Evolutionary conservation across 2,888 invertebrate species (phyloP).

Genomic region (Brachyptera risi): DNA sequence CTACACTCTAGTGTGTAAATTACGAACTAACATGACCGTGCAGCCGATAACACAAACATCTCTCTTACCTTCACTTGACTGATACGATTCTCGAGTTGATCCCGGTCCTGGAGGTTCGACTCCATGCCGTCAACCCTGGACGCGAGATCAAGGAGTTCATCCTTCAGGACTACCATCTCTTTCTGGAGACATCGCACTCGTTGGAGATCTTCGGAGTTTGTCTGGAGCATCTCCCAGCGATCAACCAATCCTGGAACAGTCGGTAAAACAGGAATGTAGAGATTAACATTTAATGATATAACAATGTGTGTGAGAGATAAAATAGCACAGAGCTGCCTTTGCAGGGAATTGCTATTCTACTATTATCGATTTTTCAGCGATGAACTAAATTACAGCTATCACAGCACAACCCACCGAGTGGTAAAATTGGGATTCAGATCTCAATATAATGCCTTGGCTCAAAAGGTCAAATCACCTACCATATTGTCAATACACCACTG

Average conservation of each 20-base stretch:
- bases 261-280: no score
- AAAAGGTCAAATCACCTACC: no score
- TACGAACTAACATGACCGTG: neutral
- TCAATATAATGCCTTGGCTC: no score
- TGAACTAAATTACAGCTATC: no score
- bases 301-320: no score
- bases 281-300: no score
- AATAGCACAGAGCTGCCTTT: no score
- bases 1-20: no score
- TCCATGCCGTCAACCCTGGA: slow-evolving; percentile 33
- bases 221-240: slow-evolving; percentile 50
- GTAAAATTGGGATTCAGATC: no score
- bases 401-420: no score
- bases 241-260: slow-evolving; percentile 46
- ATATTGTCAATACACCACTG: no score
- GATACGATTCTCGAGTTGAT: slow-evolving; percentile 46
- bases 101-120: slow-evolving; percentile 36
- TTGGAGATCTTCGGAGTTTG: slow-evolving; percentile 44
- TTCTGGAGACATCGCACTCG: slow-evolving; percentile 42
- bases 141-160: slow-evolving; percentile 40
- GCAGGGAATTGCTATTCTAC: neutral
- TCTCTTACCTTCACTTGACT: slow-evolving; percentile 45
- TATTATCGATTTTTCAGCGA: no score
- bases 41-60: neutral
- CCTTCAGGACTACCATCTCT: slow-evolving; percentile 43